Evolutionary conservation across 2,113 vertebrate genomes (phyloP), one percentile per base, ranked within the genome.

Genomic region (Telmatochromis sp.): DNA sequence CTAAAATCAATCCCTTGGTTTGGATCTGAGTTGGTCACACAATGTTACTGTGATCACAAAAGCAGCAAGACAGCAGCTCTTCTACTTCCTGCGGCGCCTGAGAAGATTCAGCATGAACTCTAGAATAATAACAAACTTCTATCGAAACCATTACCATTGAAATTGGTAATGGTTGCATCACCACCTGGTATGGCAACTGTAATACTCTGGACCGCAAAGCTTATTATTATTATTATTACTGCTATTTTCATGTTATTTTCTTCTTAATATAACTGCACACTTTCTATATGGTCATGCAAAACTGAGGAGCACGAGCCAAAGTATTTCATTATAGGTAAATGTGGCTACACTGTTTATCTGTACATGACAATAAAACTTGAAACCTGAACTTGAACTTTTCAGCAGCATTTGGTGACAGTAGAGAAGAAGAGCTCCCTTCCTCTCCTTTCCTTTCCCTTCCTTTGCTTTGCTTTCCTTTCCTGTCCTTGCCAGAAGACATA

Each of bases 401-500:
- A 73, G 68, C 21, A 73, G 21, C 40, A 73, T 73, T 73, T 45
- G 40, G 21, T 0, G 14, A 73, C 13, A 45, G 68, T 17, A 13
- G 40, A 42, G 40, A 5, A 28, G 14, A 73, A 73, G 40, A 28
- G 9, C 5, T 45, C 68, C 8, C 13, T 10, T 73, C 13, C 57
- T 33, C 9, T 63, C 5, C 31, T 19, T 11, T 26, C 68, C 37
- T 15, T 26, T 71, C 37, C 58, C 4, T 11, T 54, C 5, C 15
- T 12, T 54, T 63, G 1, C 26, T 33, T 33, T 63, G 0, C 31
- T 33, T 11, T 63, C 4, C 31, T n/a, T n/a, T 35, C 58, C 60
- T 65, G 3, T 65, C 60, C 19, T 21, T 26, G 40, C 68, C 40
- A 42, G 68, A 26, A 73, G 37, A 42, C 12, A 9, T 45, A 42